These are phyloP conservation scores for Hydrolagus colliei DNA, from an alignment of 2,797 vertebrate species.

Conservation along the genomic window DNA sequence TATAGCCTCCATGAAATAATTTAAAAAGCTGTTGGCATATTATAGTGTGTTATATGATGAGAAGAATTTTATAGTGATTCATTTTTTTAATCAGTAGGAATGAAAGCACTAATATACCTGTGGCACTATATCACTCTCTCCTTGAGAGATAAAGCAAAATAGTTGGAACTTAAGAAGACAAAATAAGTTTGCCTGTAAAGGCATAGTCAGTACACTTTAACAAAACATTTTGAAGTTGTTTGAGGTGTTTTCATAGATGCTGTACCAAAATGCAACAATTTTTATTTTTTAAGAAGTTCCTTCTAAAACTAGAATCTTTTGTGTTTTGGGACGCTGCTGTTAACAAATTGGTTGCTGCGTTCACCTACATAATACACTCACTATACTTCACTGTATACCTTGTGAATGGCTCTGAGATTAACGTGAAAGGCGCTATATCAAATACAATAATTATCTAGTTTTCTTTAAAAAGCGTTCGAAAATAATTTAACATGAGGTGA, in stretches of 20 bases:
- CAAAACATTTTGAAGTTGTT: too few species aligned
- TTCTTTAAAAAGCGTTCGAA: not conserved
- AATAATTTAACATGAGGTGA: not conserved
- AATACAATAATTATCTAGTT: too few species aligned
- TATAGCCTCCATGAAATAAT: conserved; percentile 26
- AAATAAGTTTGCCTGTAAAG: not conserved
- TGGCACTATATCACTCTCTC: conserved; percentile 81
- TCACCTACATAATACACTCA: too few species aligned
- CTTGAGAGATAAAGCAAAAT: conserved; percentile 72
- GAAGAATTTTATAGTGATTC: conserved; percentile 89
- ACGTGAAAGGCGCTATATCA: too few species aligned
- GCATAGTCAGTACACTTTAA: too few species aligned
- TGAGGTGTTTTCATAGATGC: too few species aligned
- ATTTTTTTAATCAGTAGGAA: conserved; percentile 88
- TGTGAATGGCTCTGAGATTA: too few species aligned
- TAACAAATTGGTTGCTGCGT: too few species aligned
- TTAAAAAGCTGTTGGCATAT: conserved; percentile 86
- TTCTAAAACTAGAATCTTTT: not conserved
- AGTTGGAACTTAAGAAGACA: conserved; percentile 9
- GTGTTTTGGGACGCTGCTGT: too few species aligned
- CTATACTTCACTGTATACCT: too few species aligned
- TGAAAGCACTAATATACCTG: conserved; percentile 80
- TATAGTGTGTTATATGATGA: conserved; percentile 84
- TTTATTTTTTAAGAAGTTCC: too few species aligned
- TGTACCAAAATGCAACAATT: too few species aligned